Evolutionary conservation across 2,888 invertebrate genomes (phyloP).

Genomic region (Cheiracanthium punctorium): DNA sequence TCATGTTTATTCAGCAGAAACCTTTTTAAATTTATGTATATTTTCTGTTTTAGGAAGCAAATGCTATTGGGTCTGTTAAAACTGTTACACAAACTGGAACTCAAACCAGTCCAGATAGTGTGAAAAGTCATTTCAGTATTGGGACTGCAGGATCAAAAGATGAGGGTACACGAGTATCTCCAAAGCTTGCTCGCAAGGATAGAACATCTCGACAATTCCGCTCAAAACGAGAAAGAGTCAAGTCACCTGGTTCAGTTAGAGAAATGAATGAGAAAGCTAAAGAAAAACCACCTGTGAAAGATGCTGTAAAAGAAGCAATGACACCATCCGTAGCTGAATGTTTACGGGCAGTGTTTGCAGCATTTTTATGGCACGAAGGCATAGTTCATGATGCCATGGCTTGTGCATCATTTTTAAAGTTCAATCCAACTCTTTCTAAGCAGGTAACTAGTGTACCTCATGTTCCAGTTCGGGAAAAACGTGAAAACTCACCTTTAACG

Average conservation of each 20-base stretch:
- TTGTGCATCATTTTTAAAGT: constrained; percentile 96
- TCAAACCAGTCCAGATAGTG: constrained; percentile 83
- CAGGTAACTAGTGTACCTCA: constrained; percentile 79
- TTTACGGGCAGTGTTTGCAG: constrained; percentile 94
- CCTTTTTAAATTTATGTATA: not conserved
- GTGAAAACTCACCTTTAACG: constrained; percentile 72
- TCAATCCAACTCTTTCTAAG: constrained; percentile 87
- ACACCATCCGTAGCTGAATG: constrained; percentile 95
- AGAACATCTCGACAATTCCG: constrained; percentile 77
- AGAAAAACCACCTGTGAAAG: constrained; percentile 76
- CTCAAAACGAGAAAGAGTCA: constrained; percentile 76
- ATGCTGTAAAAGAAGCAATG: constrained; percentile 85
- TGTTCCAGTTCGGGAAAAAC: constrained; percentile 73
- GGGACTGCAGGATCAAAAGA: constrained; percentile 79
- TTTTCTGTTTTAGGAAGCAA: constrained; percentile 74
- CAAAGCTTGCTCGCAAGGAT: constrained; percentile 80
- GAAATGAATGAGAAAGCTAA: constrained; percentile 72
- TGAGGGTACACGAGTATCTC: constrained; percentile 78
- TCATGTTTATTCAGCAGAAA: no score
- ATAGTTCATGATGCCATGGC: constrained; percentile 99
- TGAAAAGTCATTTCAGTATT: constrained; percentile 81
- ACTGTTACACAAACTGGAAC: constrained; percentile 82
- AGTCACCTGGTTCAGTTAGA: constrained; percentile 75
- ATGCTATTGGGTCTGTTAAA: constrained; percentile 76
- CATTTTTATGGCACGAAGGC: constrained; percentile 97